Base-by-base conservation (phyloP, 2,113 vertebrate species). In the Dascyllus trimaculatus region DNA sequence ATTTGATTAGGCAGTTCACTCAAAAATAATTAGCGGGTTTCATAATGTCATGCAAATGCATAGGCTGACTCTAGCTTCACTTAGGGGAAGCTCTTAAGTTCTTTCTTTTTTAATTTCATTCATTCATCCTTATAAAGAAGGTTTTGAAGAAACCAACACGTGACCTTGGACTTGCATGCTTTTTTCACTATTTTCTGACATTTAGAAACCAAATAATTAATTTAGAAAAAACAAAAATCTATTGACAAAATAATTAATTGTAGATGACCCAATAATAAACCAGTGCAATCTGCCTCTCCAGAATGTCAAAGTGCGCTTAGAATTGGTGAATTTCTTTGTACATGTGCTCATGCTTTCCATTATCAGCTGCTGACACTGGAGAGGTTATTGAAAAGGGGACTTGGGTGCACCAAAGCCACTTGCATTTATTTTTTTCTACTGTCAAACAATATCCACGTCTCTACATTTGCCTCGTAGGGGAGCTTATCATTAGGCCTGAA, bases 381-480 rank as follows among this genome's bases (percentile, higher is more conserved):
- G 22, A 53, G 26, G 32, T 73, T 57, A 57, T 45, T 64, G 38
- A 58, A 57, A 57, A 72, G 11, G 2, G 8, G 35, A 26, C 11
- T 8, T n/a, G 18, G 78, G 46, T 43, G 25, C 63, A 64, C 45
- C 25, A 10, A 32, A 74, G 19, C 71, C 62, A 26, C 58, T 74
- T 46, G 19, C 22, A 25, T 71, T 72, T n/a, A 70, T 85, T 68
- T 63, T 64, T 69, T 79, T 83, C 35, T 60, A 21, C 65, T 58
- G 68, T 76, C 65, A 64, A 56, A 81, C 54, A 78, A 62, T 59
- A 63, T 71, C 74, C 53, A 45, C 71, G n/a, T 73, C 48, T 51
- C 57, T 71, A 65, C 63, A 56, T 84, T 75, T 64, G 14, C 68
- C 40, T 86, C 61, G 22, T n/a, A 65, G 43, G 15, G 46, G 24